A percentile compares a stretch with the other conserved stretches of the same genome.
phyloP scores from a whole-genome alignment of 2,888 invertebrate genomes.

The Lapara coniferarum region DNA sequence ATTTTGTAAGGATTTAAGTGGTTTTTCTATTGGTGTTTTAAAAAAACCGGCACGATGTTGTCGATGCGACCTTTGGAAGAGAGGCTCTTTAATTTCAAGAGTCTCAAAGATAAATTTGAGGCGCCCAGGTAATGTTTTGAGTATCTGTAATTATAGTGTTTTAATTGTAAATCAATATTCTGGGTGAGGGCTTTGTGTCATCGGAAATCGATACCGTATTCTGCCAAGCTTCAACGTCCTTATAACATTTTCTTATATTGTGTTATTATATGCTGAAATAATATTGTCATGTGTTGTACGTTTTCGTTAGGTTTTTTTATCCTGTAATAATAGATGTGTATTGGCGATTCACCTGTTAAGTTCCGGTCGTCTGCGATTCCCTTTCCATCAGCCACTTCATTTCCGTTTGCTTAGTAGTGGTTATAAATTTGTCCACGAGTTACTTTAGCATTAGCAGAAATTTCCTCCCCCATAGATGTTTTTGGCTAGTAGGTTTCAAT shows the following conservation, averaged over 20 bases:
- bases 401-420: too few species aligned
- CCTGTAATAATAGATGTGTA: not conserved
- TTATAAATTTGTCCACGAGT: too few species aligned
- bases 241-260: constrained; percentile 2
- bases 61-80: constrained; percentile 63
- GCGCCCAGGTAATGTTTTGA: constrained; percentile 60
- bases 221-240: constrained; percentile 11
- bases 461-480: too few species aligned
- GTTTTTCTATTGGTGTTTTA: constrained; percentile 27
- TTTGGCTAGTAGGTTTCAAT: too few species aligned
- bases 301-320: not conserved
- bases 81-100: constrained; percentile 70
- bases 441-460: too few species aligned
- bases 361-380: too few species aligned
- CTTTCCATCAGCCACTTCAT: too few species aligned
- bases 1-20: constrained; percentile 29
- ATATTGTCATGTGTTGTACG: not conserved
- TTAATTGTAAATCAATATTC: not conserved
- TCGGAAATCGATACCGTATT: constrained; percentile 17
- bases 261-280: not conserved
- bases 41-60: constrained; percentile 58
- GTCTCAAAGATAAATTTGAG: constrained; percentile 74
- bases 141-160: not conserved
- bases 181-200: not conserved
- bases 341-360: too few species aligned